Percentiles rank a stretch among this genome's conserved stretches.
These are phyloP conservation scores for Antigone vipio DNA, from an alignment of 2,113 vertebrate species.

Conservation along the genomic window DNA sequence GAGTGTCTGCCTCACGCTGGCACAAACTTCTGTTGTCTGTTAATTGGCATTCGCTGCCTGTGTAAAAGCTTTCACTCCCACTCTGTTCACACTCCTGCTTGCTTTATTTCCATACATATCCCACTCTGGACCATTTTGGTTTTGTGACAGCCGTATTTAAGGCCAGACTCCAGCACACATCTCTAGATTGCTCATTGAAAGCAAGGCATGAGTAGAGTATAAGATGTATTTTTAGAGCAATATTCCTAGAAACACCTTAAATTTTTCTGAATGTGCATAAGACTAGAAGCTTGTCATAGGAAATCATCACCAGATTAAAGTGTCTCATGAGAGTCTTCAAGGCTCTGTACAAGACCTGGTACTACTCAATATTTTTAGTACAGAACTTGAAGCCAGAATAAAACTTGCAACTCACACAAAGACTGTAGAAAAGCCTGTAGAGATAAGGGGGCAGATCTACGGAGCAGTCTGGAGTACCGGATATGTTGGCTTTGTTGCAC, in stretches of 20 bases:
- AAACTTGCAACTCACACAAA: neutral
- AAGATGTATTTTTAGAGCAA: neutral
- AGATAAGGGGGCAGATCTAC: neutral
- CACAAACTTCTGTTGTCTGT: neutral
- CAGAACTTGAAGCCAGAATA: neutral
- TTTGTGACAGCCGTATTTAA: neutral
- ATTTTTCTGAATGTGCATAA: neutral
- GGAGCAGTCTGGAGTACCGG: neutral
- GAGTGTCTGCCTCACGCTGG: rapidly evolving
- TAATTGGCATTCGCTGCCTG: neutral
- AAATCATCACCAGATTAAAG: neutral
- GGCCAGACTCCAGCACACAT: neutral
- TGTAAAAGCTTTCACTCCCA: neutral
- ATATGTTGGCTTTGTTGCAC: neutral
- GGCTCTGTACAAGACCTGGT: neutral
- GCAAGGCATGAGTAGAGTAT: neutral
- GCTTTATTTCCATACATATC: neutral
- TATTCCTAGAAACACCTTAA: neutral
- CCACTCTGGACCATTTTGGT: neutral
- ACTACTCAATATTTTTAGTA: neutral
- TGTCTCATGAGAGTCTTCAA: neutral
- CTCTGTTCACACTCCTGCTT: neutral
- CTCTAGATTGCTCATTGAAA: neutral
- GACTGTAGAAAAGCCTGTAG: neutral
- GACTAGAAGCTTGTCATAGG: neutral